Base-by-base conservation (phyloP, 2,888 invertebrate genomes). In the Malthinus flaveolus region DNA sequence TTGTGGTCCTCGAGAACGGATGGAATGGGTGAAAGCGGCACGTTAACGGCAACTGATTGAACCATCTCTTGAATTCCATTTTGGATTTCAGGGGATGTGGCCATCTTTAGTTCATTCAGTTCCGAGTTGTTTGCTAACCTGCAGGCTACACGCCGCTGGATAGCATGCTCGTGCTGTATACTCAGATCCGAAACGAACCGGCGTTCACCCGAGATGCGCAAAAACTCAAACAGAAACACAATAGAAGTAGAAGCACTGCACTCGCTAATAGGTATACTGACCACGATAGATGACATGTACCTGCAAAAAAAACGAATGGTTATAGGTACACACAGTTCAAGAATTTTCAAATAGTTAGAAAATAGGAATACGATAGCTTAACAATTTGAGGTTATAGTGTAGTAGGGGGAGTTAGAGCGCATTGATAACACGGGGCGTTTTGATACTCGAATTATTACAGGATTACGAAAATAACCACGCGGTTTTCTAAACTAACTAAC, bases 231-330 rank as follows among this genome's bases (percentile, higher is more conserved):
- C 80, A 79, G 71, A 83, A 83, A 75, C 83, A 84, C 56, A 83
- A 71, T 67, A 83, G 71, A 62, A 83, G 77, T 33, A 83, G 75
- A 15, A 79, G 77, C 60, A 83, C 81, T 33, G 83, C 81, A 57
- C 78, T 78, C 31, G 80, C 78, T 65, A 84, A 76, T 65, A 84
- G 76, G 74, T 83, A 82, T 60, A 81, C 78, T 53, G 84, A 84
- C 83, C 83, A 84, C 58, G 84, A 84, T 56, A 84, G 73, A 65
- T 83, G 80, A 68, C 84, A 84, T 52, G 80, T 80, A 60, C 84
- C 84, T 84, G 80, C 54, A 73, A 73, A 23, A 58, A 48, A 52
- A 7, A 53, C 32, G 45, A 33, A 39, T 12, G 12, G 31, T 49
- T 13, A 32, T 37, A n/a, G 13, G 15, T 31, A n/a, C 12, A 7